Conservation (phyloP, 2,797 vertebrate genomes). For the Xyrichtys novacula region DNA sequence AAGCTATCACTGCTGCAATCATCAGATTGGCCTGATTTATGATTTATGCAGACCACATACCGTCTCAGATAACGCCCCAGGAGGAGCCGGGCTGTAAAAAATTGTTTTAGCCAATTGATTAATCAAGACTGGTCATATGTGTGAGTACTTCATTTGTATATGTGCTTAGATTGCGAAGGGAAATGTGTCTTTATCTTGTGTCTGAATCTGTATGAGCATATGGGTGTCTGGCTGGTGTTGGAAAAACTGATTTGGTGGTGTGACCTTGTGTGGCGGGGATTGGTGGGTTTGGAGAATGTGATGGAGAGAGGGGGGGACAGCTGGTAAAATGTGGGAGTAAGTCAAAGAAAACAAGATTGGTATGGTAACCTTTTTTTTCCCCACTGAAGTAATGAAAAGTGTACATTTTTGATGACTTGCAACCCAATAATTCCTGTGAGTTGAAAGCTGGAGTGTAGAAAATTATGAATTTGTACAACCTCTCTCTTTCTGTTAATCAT, state of each 20-base stretch:
- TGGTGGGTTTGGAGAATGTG: slow-evolving; percentile 22
- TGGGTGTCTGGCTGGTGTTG: slow-evolving; percentile 23
- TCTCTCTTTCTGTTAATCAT: background rate
- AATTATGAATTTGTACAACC: slow-evolving; percentile 1
- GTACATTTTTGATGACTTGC: no score
- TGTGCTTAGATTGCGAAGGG: slow-evolving; percentile 46
- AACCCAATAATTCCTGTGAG: no score
- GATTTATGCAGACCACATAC: slow-evolving; percentile 82
- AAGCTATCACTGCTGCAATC: slow-evolving; percentile 72
- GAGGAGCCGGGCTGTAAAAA: slow-evolving; percentile 78
- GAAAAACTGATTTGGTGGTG: slow-evolving; percentile 60
- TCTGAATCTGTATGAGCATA: slow-evolving; percentile 32
- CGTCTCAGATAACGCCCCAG: slow-evolving; percentile 74
- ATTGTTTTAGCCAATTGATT: slow-evolving; percentile 86
- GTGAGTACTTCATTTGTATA: slow-evolving; percentile 64
- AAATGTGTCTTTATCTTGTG: slow-evolving; percentile 51
- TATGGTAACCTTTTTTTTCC: background rate
- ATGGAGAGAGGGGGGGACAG: slow-evolving; percentile 4
- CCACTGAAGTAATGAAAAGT: no score
- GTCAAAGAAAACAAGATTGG: slow-evolving; percentile 16
- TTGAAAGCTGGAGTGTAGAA: slow-evolving; percentile 5
- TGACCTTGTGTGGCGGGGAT: slow-evolving; percentile 45
- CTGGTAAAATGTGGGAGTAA: slow-evolving; percentile 23
- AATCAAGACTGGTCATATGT: slow-evolving; percentile 75
- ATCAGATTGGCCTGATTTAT: slow-evolving; percentile 85